Base-by-base conservation (phyloP, 2,888 invertebrate genomes). In the Linnaemya vulpina region DNA sequence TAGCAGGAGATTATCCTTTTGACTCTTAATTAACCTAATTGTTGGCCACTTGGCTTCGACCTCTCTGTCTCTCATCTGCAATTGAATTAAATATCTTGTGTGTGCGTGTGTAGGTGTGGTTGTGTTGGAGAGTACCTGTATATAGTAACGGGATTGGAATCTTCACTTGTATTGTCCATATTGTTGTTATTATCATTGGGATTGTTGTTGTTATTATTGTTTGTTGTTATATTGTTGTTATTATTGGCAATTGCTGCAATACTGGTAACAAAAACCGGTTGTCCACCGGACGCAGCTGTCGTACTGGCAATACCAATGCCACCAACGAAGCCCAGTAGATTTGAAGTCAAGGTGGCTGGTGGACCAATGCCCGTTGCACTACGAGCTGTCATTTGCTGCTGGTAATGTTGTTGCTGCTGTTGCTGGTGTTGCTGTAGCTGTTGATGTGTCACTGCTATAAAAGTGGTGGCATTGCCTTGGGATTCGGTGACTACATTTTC, bases 141-240 rank as follows among this genome's bases (percentile, higher is more conserved):
- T 93, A 97, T 97, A 89, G 97, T 96, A 93, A 96, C 95, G 92
- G 96, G 95, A 93, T 95, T 96, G 93, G 96, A 96, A 94, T 96
- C 96, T 92, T 96, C 96, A 94, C 96, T 96, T 92, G 95, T 95
- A 94, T 96, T 96, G 94, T 96, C 96, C 91, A 94, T 95, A 90
- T 94, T 95, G 90, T 95, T 95, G 93, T 95, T 95, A 93, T 94
- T 95, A 92, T 95, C 94, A 91, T 94, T 94, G 91, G 86, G 60
- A 78, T 85, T 82, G 89, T 91, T 71, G 87, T 87, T 84, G 87
- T 83, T 81, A 79, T 88, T 81, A 88, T 84, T 86, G 84, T 30
- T 38, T 1, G 25, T 38, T 1, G 25, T 43, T n/a, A 25, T 62
- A 20, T 67, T 74, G 63, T 77, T 74, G 49, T 79, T 86, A 76